Conservation (phyloP, 1,140 invertebrate genomes). For the Argopecten irradians region DNA sequence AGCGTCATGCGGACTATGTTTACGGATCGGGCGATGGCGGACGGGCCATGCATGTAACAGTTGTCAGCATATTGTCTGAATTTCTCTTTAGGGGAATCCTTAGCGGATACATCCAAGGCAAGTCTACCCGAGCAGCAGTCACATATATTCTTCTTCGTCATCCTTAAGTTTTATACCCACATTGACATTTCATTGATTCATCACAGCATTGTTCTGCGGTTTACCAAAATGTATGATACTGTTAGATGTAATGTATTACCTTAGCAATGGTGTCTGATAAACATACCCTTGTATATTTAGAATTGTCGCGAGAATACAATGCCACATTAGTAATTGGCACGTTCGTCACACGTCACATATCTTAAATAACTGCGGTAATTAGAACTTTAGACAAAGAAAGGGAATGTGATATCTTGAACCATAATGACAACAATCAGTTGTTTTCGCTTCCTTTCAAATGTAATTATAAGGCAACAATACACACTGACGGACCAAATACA, state of each 20-base stretch:
- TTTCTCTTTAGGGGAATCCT: not conserved
- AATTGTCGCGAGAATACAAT: not conserved
- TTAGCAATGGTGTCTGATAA: too few species aligned
- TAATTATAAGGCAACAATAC: too few species aligned
- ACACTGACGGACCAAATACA: too few species aligned
- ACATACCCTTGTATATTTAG: not conserved
- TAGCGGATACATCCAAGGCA: not conserved
- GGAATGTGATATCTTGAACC: too few species aligned
- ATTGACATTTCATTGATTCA: not conserved
- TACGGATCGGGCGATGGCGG: not conserved
- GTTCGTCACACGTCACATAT: too few species aligned
- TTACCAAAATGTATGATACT: too few species aligned
- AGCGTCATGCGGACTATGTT: not conserved
- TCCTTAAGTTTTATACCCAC: not conserved
- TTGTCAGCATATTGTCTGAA: not conserved
- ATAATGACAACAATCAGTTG: too few species aligned
- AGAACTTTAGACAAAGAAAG: too few species aligned
- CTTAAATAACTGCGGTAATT: too few species aligned
- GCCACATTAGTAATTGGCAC: too few species aligned
- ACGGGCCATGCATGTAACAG: not conserved
- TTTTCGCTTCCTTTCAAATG: too few species aligned
- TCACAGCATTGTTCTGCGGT: not conserved
- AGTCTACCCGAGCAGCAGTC: not conserved
- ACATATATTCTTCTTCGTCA: not conserved
- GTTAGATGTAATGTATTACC: too few species aligned